Percentiles rank a stretch among this genome's conserved stretches.
phyloP scores from a whole-genome alignment of 2,113 vertebrate species.

The Himantopus leucocephalus region DNA sequence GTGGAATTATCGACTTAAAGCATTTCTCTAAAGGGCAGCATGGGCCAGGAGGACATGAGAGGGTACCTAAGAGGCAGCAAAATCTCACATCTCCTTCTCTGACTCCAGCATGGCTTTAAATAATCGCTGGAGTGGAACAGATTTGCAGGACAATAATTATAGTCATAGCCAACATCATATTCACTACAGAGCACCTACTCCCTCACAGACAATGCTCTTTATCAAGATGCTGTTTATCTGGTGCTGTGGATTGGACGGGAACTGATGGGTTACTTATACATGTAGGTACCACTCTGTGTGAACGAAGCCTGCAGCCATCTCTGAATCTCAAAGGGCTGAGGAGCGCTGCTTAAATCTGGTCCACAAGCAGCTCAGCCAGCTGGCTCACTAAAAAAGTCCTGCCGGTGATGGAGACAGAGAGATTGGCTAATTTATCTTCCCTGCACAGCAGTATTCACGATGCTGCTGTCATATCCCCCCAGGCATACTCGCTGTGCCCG shows the following conservation, averaged over 20 bases:
- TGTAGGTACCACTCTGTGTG: background rate
- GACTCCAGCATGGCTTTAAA: background rate
- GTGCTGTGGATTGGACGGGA: background rate
- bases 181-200: background rate
- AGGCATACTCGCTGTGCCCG: fast-evolving
- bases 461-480: background rate
- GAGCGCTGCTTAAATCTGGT: background rate
- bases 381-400: background rate
- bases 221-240: background rate
- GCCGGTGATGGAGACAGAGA: background rate
- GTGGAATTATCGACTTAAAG: background rate
- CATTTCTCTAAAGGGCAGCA: constrained; percentile 17
- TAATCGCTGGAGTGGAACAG: background rate
- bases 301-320: background rate
- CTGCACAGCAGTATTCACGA: background rate
- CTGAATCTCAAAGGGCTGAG: background rate
- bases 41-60: background rate
- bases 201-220: background rate
- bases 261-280: background rate
- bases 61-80: background rate
- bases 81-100: background rate
- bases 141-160: background rate
- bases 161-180: background rate
- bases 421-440: background rate
- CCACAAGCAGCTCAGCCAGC: background rate